phyloP scores from a whole-genome alignment of 1,140 invertebrate species.

The Dendrolimus kikuchii region DNA sequence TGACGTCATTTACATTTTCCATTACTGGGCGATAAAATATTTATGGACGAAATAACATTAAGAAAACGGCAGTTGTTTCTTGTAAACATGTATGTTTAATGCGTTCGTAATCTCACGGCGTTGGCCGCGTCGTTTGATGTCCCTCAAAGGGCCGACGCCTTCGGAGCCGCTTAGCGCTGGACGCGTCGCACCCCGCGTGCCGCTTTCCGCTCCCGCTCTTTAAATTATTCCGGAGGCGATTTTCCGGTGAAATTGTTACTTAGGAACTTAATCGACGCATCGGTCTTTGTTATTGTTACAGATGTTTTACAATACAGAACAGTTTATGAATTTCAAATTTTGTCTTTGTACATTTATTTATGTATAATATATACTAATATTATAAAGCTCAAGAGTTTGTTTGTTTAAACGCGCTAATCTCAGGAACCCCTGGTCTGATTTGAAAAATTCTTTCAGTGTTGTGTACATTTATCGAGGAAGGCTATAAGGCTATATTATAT shows the following conservation, averaged over 20 bases:
- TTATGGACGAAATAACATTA: conserved; percentile 59
- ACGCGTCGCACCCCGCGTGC: conserved; percentile 10
- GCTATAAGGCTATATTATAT: too few species aligned
- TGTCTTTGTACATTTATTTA: too few species aligned
- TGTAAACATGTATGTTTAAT: conserved; percentile 59
- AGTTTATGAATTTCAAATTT: too few species aligned
- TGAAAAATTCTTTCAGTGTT: too few species aligned
- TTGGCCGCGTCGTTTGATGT: conserved; percentile 58
- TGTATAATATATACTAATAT: too few species aligned
- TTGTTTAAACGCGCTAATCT: too few species aligned
- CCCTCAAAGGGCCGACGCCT: conserved; percentile 30
- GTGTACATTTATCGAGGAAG: too few species aligned
- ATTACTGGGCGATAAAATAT: conserved; percentile 56
- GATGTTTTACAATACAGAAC: conserved; percentile 16
- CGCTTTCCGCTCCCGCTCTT: background rate
- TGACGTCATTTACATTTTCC: conserved; percentile 51
- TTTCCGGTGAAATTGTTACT: conserved; percentile 43
- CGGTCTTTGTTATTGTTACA: conserved; percentile 19
- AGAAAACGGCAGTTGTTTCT: conserved; percentile 46
- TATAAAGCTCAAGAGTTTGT: too few species aligned
- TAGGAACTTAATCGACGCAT: conserved; percentile 30
- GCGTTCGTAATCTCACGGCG: conserved; percentile 34
- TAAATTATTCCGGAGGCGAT: conserved; percentile 45
- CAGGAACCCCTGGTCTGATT: too few species aligned
- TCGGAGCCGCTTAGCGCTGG: conserved; percentile 34